Evolutionary conservation across 2,888 invertebrate species (phyloP), one percentile per base, ranked within the genome.

Genomic region (Sclerodermus sp.): DNA sequence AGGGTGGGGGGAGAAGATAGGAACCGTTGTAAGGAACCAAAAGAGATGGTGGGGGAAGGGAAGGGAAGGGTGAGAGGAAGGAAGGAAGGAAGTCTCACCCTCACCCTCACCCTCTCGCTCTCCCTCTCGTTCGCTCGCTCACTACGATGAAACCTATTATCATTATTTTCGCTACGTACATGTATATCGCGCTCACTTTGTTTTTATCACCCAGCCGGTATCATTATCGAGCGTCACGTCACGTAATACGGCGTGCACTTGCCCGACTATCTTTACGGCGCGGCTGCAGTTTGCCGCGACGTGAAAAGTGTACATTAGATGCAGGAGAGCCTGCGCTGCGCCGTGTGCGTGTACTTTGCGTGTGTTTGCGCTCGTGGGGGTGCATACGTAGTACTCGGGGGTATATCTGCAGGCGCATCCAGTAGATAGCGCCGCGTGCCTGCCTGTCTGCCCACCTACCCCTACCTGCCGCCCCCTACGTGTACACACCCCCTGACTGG

Each of bases 261-360:
- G 50, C 47, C 49, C 55, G 53, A 58, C 62, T 64, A 64, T 62
- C 62, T 62, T 64, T 56, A 64, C 58, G 61, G 49, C 65, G 51
- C 38, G 54, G 40, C 49, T 38, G 64, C 58, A 60, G 60, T 67
- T 67, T 60, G 57, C 56, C 57, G 58, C 59, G 60, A 68, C 62
- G 65, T 65, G 60, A 64, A 67, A 64, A 66, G 62, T 63, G 57
- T 63, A 58, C 62, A 59, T 64, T 67, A 64, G 62, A 66, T 42
- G 55, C 52, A 46, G 55, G 57, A 51, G 56, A 53, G 53, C 50
- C 44, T 39, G 10, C 39, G n/a, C n/a, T 34, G 4, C 13, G 12
- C 34, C 34, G 10, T 12, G 6, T 34, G 10, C 34, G 37, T 43
- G 37, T 14, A 15, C n/a, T n/a, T n/a, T n/a, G n/a, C n/a, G n/a